Percentiles rank a stretch among this genome's conserved stretches.
Conservation (phyloP, 1,140 invertebrate genomes). For the Drosophila setifemur region DNA sequence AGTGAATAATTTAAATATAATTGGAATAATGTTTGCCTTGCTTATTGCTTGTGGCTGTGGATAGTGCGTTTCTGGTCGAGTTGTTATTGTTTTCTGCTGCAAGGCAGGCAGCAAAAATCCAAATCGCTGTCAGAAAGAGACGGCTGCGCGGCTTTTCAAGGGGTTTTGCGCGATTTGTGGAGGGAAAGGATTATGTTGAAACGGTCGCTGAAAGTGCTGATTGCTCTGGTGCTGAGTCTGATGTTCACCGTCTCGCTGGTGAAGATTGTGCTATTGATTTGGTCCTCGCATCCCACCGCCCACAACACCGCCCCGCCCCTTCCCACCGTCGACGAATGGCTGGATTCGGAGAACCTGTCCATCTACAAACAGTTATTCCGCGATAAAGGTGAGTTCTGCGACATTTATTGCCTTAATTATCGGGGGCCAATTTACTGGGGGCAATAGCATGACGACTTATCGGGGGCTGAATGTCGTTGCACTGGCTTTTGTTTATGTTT, state of each 20-base stretch:
- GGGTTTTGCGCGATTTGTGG: background rate
- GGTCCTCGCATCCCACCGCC: slow-evolving; percentile 61
- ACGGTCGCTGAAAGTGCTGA: slow-evolving; percentile 67
- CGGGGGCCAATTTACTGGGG: slow-evolving; percentile 9
- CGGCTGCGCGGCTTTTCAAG: slow-evolving; percentile 2
- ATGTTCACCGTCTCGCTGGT: slow-evolving; percentile 81
- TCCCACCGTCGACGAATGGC: slow-evolving; percentile 86
- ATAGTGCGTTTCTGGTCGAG: too few species aligned
- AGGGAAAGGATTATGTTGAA: slow-evolving; percentile 66
- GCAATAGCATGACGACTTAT: slow-evolving; percentile 7
- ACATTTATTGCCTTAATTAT: background rate
- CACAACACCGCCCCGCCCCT: slow-evolving; percentile 20
- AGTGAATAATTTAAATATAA: too few species aligned
- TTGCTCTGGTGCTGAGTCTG: slow-evolving; percentile 76
- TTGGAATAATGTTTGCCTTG: slow-evolving; percentile 18
- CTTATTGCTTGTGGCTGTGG: slow-evolving; percentile 5
- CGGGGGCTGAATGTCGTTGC: background rate
- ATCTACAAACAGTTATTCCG: slow-evolving; percentile 87
- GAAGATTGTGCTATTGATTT: slow-evolving; percentile 79
- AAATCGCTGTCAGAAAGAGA: slow-evolving; percentile 13
- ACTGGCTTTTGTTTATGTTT: slow-evolving; percentile 34
- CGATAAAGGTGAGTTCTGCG: slow-evolving; percentile 86
- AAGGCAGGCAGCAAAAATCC: background rate
- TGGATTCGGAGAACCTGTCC: slow-evolving; percentile 87
- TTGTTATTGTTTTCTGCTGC: slow-evolving; percentile 1